Evolutionary conservation across 2,888 invertebrate species (phyloP).

Genomic region (Cosmorhoe ocellata): DNA sequence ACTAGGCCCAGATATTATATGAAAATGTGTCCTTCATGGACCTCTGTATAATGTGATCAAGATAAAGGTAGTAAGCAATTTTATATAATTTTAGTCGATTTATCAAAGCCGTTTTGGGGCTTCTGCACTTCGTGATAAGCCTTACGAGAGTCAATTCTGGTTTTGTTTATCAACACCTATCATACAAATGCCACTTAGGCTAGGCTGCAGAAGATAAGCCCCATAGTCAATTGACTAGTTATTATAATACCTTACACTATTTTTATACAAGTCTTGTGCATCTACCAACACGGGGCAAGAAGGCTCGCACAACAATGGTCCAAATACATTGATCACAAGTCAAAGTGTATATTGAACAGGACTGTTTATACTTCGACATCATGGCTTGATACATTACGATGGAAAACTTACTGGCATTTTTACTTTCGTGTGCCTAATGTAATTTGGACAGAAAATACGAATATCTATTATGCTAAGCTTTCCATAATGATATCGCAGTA

Average conservation of each 20-base stretch:
- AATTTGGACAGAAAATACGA: not conserved
- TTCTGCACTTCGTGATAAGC: not conserved
- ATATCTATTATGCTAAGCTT: no score
- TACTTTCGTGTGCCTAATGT: not conserved
- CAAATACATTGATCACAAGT: constrained; percentile 26
- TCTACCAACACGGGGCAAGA: constrained; percentile 64
- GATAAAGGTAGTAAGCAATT: constrained; percentile 34
- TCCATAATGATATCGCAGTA: not conserved
- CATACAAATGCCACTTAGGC: no score
- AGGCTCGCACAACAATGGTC: constrained; percentile 31
- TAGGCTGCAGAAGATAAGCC: not conserved
- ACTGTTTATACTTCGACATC: constrained; percentile 15
- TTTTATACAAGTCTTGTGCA: constrained; percentile 69
- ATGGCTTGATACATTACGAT: constrained; percentile 11
- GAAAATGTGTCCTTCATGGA: constrained; percentile 21
- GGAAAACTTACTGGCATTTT: not conserved
- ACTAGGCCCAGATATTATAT: constrained; percentile 71
- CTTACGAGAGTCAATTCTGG: not conserved
- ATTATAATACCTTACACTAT: constrained; percentile 39
- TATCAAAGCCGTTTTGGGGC: constrained; percentile 44
- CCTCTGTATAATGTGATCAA: constrained; percentile 20
- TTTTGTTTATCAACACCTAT: not conserved
- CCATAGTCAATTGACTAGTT: constrained; percentile 64
- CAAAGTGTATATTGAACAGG: constrained; percentile 18
- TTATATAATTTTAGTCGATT: constrained; percentile 41